Percentiles rank a stretch among this genome's conserved stretches.
Evolutionary conservation across 2,113 vertebrate species (phyloP).

Genomic region (Ramphastos sulfuratus): DNA sequence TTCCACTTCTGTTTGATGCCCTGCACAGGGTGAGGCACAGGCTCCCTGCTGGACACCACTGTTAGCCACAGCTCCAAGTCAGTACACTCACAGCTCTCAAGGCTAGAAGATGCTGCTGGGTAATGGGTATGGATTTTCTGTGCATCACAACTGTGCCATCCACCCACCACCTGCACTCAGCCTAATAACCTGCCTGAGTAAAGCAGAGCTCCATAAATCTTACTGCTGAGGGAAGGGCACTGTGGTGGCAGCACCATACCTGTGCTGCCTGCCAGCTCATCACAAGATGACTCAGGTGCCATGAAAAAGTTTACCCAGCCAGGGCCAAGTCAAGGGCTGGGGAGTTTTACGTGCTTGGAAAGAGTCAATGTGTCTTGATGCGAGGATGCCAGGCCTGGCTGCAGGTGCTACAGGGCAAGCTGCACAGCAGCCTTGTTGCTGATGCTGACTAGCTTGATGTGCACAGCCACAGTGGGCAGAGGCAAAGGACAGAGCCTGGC

Average conservation of each 20-base stretch:
- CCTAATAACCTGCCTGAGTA: slow-evolving; percentile 47
- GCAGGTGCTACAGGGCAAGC: background rate
- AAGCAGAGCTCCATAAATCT: slow-evolving; percentile 53
- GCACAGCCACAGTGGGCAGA: background rate
- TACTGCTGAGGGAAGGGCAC: slow-evolving; percentile 57
- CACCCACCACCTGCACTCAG: slow-evolving; percentile 29
- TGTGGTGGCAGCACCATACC: background rate
- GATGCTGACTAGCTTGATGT: background rate
- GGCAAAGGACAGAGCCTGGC: background rate
- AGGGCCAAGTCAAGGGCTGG: slow-evolving; percentile 22
- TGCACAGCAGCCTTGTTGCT: background rate
- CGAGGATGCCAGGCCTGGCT: background rate
- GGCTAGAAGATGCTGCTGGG: background rate
- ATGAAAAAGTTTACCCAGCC: slow-evolving; percentile 39
- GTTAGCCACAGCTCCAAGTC: background rate
- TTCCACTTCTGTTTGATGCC: background rate
- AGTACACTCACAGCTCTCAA: background rate
- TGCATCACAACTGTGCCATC: slow-evolving; percentile 22
- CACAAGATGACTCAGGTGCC: slow-evolving; percentile 57
- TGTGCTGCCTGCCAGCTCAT: slow-evolving; percentile 27
- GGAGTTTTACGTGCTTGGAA: slow-evolving; percentile 25
- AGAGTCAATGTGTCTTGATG: slow-evolving; percentile 19
- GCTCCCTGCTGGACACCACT: background rate
- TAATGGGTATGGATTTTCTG: slow-evolving; percentile 55
- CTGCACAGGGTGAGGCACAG: background rate